Evolutionary conservation across 2,888 invertebrate genomes (phyloP).

Genomic region (Melanotus villosus): DNA sequence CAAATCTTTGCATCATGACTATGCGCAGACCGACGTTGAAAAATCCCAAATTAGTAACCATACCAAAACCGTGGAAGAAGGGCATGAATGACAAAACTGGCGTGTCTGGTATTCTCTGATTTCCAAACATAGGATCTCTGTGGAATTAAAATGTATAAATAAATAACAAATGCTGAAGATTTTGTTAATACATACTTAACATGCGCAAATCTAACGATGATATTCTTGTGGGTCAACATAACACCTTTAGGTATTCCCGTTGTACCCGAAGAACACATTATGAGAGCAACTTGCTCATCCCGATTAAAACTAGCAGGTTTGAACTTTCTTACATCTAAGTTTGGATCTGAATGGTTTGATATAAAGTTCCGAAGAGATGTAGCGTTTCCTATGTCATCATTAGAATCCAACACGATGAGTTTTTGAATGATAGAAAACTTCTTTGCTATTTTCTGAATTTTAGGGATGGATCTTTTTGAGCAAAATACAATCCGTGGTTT

Average conservation of each 20-base stretch:
- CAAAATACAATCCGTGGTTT: constrained; percentile 78
- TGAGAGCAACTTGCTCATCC: constrained; percentile 53
- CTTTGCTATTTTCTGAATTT: constrained; percentile 70
- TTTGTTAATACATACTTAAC: background rate
- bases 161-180: background rate
- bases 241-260: constrained; percentile 80
- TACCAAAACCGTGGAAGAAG: constrained; percentile 58
- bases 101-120: constrained; percentile 44
- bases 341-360: constrained; percentile 62
- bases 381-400: constrained; percentile 62
- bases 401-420: constrained; percentile 72
- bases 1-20: constrained; percentile 70
- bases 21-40: constrained; percentile 51
- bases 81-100: constrained; percentile 48
- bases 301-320: constrained; percentile 44
- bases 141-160: constrained; percentile 11
- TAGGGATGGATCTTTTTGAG: constrained; percentile 72
- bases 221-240: constrained; percentile 73
- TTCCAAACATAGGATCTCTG: constrained; percentile 43
- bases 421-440: constrained; percentile 65
- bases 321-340: constrained; percentile 30
- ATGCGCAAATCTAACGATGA: constrained; percentile 32
- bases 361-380: constrained; percentile 64
- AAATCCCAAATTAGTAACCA: constrained; percentile 50
- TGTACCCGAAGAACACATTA: constrained; percentile 79